phyloP scores from a whole-genome alignment of 2,888 invertebrate genomes.

The Drosophila meridionalis region DNA sequence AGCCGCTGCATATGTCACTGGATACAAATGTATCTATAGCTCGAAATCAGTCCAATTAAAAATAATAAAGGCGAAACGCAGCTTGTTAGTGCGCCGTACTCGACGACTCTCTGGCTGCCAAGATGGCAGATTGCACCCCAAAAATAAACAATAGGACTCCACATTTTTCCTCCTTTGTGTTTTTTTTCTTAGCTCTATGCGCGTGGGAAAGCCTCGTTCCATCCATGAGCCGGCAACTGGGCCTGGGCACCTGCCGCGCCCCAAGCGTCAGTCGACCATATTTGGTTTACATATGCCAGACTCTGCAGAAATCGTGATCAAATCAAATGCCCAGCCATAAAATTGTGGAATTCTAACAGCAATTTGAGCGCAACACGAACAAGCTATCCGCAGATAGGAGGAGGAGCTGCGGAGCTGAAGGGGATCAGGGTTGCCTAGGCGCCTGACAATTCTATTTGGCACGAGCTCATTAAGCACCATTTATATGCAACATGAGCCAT shows the following conservation, averaged over 20 bases:
- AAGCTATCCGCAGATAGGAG: conserved; percentile 22
- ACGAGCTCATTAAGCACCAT: conserved; percentile 84
- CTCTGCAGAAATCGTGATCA: conserved; percentile 66
- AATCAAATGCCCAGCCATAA: conserved; percentile 74
- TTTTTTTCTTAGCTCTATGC: conserved; percentile 11
- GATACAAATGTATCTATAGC: conserved; percentile 78
- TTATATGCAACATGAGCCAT: conserved; percentile 82
- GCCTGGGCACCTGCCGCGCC: conserved; percentile 48
- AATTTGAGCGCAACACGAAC: conserved; percentile 75
- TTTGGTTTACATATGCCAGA: conserved; percentile 41
- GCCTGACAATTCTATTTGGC: conserved; percentile 81
- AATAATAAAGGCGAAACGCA: conserved; percentile 76
- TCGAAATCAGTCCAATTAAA: conserved; percentile 79
- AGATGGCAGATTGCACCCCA: conserved; percentile 76
- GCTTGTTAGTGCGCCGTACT: conserved; percentile 61
- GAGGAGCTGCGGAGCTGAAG: background rate
- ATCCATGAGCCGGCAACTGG: conserved; percentile 5
- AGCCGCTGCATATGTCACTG: conserved; percentile 67
- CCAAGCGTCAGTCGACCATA: conserved; percentile 35
- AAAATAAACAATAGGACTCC: conserved; percentile 63
- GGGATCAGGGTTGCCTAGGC: conserved; percentile 11
- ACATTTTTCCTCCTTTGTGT: conserved; percentile 2
- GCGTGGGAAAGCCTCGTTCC: conserved; percentile 65
- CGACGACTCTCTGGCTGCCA: conserved; percentile 41
- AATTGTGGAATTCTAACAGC: conserved; percentile 75